A percentile compares a stretch with the other conserved stretches of the same genome.
Evolutionary conservation across 2,888 invertebrate genomes (phyloP).

Genomic region (Dynastes grantii): DNA sequence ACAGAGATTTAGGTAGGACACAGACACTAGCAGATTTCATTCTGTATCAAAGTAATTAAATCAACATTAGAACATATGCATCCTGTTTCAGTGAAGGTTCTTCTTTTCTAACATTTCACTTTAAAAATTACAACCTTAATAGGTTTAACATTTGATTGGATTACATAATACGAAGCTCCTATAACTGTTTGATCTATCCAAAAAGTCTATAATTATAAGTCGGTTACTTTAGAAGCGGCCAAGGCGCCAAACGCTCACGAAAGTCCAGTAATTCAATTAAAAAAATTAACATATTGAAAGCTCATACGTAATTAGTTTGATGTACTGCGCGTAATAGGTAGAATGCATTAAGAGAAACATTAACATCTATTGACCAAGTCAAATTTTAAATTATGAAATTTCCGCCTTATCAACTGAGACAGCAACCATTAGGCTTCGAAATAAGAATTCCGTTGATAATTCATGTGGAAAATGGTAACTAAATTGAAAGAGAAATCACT

Average conservation of each 20-base stretch:
- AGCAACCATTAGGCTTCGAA: conserved; percentile 31
- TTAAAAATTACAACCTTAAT: not conserved
- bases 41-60: too few species aligned
- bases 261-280: conserved; percentile 28
- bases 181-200: not conserved
- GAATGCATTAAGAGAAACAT: conserved; percentile 5
- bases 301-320: not conserved
- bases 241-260: not conserved
- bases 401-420: conserved; percentile 27
- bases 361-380: conserved; percentile 5
- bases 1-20: too few species aligned
- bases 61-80: too few species aligned
- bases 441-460: conserved; percentile 41
- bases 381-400: conserved; percentile 33
- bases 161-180: not conserved
- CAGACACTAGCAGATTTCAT: too few species aligned
- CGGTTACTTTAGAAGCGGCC: not conserved
- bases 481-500: conserved; percentile 24
- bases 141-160: not conserved
- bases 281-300: conserved; percentile 28
- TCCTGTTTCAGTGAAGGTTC: too few species aligned
- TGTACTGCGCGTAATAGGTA: conserved; percentile 13
- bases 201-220: conserved; percentile 23
- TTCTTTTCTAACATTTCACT: not conserved
- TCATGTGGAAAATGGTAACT: conserved; percentile 22